These are phyloP conservation scores for Siniperca knerii DNA, from an alignment of 2,113 vertebrate species.

Conservation along the genomic window DNA sequence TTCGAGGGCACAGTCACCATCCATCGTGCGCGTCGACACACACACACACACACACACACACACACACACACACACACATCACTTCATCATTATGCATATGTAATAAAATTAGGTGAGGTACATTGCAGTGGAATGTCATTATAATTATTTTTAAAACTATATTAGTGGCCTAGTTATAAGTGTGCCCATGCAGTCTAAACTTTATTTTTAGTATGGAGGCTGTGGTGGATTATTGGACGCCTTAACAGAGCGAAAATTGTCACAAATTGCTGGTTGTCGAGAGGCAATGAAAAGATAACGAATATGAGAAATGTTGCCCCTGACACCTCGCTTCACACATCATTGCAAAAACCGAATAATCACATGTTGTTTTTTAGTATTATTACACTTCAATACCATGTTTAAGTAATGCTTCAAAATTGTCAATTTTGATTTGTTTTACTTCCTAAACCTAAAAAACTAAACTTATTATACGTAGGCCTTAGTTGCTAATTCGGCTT, in stretches of 20 bases:
- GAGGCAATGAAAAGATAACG: constrained; percentile 57
- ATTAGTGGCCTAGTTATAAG: constrained; percentile 21
- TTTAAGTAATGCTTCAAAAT: constrained; percentile 11
- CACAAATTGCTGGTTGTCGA: constrained; percentile 62
- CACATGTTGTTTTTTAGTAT: constrained; percentile 44
- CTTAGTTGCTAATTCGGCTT: background rate
- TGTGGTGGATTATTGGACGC: constrained; percentile 28
- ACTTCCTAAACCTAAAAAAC: background rate
- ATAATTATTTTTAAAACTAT: constrained; percentile 46
- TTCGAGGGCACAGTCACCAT: constrained; percentile 21
- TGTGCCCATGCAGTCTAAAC: constrained; percentile 33
- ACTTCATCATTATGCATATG: constrained; percentile 37
- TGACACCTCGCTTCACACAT: constrained; percentile 60
- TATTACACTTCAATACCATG: constrained; percentile 16
- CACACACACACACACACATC: constrained; percentile 44
- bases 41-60: constrained; percentile 23
- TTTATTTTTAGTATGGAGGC: constrained; percentile 21
- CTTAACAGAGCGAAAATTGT: constrained; percentile 28
- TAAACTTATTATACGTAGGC: too few relatives aligned
- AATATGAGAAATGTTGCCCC: constrained; percentile 53
- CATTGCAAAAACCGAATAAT: constrained; percentile 30
- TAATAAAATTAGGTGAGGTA: constrained; percentile 43
- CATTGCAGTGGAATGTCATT: constrained; percentile 14
- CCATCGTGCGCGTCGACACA: background rate
- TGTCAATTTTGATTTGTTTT: constrained; percentile 23